Evolutionary conservation across 2,797 vertebrate genomes (phyloP).

Genomic region (Fundulus diaphanus): DNA sequence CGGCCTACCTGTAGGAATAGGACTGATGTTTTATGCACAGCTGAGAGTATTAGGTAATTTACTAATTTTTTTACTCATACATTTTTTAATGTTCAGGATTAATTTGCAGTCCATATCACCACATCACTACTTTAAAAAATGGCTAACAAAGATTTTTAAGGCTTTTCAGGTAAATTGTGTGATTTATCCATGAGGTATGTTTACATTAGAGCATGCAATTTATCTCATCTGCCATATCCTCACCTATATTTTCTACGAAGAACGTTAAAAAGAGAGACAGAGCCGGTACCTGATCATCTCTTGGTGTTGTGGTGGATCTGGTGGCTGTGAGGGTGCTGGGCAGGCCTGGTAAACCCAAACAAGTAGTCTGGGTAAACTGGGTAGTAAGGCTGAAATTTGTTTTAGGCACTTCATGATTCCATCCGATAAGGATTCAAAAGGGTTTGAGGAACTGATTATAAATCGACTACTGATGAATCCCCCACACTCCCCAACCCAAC

Average conservation of each 20-base stretch:
- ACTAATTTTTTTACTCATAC: not conserved
- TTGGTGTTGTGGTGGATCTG: not conserved
- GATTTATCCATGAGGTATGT: not conserved
- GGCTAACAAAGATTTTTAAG: not conserved
- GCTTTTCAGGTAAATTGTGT: not conserved
- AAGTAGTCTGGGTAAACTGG: not conserved
- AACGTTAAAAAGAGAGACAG: not conserved
- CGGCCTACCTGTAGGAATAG: conserved; percentile 85
- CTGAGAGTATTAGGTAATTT: conserved; percentile 87
- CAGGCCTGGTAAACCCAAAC: not conserved
- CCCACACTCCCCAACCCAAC: no score
- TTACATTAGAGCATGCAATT: not conserved
- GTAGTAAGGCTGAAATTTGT: not conserved
- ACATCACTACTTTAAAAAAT: not conserved
- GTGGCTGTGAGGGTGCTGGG: not conserved
- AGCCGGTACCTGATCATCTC: not conserved
- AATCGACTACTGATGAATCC: no score
- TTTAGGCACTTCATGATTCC: not conserved
- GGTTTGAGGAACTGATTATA: no score
- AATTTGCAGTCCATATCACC: not conserved
- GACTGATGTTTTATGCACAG: conserved; percentile 85
- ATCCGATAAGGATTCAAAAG: no score
- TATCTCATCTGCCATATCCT: not conserved
- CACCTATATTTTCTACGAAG: not conserved
- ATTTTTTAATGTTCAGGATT: not conserved